phyloP scores from a whole-genome alignment of 1,140 invertebrate species.

The Drosophila sp. region DNA sequence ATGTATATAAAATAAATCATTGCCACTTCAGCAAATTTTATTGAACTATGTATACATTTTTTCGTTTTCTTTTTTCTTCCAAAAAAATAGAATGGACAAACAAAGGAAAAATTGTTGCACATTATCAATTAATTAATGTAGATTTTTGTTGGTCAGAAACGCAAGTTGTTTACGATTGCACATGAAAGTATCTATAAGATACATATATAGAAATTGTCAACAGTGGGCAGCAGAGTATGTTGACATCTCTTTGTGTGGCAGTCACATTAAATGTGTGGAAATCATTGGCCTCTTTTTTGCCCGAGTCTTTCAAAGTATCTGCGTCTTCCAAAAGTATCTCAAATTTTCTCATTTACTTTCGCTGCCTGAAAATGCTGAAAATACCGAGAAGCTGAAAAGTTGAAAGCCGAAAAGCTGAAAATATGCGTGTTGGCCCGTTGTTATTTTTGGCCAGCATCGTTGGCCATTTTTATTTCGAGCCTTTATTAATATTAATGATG shows the following conservation, averaged over 20 bases:
- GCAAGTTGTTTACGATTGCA: conserved; percentile 28
- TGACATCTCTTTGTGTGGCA: conserved; percentile 68
- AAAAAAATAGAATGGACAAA: too few relatives aligned
- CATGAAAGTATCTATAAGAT: conserved; percentile 44
- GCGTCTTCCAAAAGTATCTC: conserved; percentile 31
- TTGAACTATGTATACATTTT: too few relatives aligned
- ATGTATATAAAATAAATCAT: too few relatives aligned
- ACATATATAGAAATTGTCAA: conserved; percentile 65
- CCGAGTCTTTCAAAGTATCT: too few relatives aligned
- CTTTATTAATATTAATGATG: conserved; percentile 82
- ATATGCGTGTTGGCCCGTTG: conserved; percentile 30
- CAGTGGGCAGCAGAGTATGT: conserved; percentile 36
- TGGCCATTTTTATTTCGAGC: conserved; percentile 66
- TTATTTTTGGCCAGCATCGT: conserved; percentile 64
- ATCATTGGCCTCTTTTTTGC: conserved; percentile 52
- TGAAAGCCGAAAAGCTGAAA: too few relatives aligned
- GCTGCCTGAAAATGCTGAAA: conserved; percentile 17
- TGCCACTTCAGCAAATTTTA: too few relatives aligned
- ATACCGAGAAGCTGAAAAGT: too few relatives aligned
- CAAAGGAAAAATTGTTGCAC: too few relatives aligned
- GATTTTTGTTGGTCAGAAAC: conserved; percentile 16
- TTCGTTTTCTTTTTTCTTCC: too few relatives aligned
- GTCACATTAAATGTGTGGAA: conserved; percentile 50
- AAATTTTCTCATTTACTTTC: conserved; percentile 54
- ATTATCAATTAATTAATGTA: not conserved